Percentiles rank a stretch among this genome's conserved stretches.
These are phyloP conservation scores for Palythoa caribaeorum DNA, from an alignment of 92 coral and sea anemone genomes.

Conservation along the genomic window DNA sequence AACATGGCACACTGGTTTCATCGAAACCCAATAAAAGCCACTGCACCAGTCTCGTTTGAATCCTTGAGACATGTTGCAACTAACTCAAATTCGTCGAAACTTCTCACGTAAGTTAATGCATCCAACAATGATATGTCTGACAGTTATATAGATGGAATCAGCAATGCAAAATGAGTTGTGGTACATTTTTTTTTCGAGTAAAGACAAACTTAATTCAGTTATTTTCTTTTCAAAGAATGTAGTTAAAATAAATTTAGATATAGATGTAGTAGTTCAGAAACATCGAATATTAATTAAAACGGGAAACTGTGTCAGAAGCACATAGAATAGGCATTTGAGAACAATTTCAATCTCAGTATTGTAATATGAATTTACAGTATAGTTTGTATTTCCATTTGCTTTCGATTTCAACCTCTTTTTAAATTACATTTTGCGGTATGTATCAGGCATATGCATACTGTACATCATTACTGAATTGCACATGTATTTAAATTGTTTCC, in stretches of 20 bases:
- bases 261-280: not conserved
- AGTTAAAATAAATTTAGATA: not conserved
- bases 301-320: not conserved
- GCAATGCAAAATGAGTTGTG: too few species aligned
- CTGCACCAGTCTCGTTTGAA: constrained; percentile 97
- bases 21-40: constrained; percentile 97
- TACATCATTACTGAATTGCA: too few species aligned
- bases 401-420: too few species aligned
- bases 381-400: too few species aligned
- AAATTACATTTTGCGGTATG: too few species aligned
- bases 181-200: not conserved
- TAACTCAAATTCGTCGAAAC: constrained; percentile 79
- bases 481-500: too few species aligned
- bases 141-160: too few species aligned
- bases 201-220: not conserved
- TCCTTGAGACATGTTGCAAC: constrained; percentile 83
- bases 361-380: too few species aligned
- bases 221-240: not conserved
- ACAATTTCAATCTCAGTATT: too few species aligned
- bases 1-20: constrained; percentile 99
- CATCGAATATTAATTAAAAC: not conserved
- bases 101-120: constrained; percentile 78
- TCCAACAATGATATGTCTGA: not conserved
- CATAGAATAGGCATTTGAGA: too few species aligned
- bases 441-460: too few species aligned